These are phyloP conservation scores for Bugulina stolonifera DNA, from an alignment of 2,888 invertebrate genomes.

Conservation along the genomic window DNA sequence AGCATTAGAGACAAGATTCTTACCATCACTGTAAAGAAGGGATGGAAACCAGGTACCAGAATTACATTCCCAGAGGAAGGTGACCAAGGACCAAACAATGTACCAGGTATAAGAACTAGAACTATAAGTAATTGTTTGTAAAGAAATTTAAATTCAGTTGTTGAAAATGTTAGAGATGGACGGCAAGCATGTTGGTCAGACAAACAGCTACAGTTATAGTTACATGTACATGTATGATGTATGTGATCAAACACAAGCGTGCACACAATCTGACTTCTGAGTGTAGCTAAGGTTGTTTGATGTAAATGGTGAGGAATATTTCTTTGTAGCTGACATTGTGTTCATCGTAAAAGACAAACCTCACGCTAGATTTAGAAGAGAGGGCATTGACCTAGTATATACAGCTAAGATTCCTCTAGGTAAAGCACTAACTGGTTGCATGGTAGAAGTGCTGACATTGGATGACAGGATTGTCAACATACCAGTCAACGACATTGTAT, in stretches of 20 bases:
- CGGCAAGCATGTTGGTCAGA: too few species aligned
- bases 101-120: too few species aligned
- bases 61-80: slow-evolving; percentile 54
- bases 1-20: slow-evolving; percentile 54
- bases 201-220: too few species aligned
- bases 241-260: too few species aligned
- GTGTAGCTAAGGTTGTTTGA: too few species aligned
- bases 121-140: too few species aligned
- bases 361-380: slow-evolving; percentile 49
- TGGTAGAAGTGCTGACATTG: slow-evolving; percentile 50
- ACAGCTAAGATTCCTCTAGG: slow-evolving; percentile 49
- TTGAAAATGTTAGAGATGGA: too few species aligned
- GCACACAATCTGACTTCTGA: too few species aligned
- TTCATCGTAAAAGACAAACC: slow-evolving; percentile 53
- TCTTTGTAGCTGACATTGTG: slow-evolving; percentile 52
- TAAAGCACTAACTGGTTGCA: slow-evolving; percentile 50
- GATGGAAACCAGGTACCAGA: slow-evolving; percentile 52
- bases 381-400: slow-evolving; percentile 49
- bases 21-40: slow-evolving; percentile 52
- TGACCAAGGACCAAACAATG: slow-evolving; percentile 54
- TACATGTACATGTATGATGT: too few species aligned
- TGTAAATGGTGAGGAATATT: too few species aligned
- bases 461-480: slow-evolving; percentile 52
- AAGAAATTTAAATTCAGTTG: too few species aligned
- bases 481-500: slow-evolving; percentile 53